Evolutionary conservation across 2,888 invertebrate species (phyloP), one percentile per base, ranked within the genome.

Genomic region (Lamellibrachia satsuma): DNA sequence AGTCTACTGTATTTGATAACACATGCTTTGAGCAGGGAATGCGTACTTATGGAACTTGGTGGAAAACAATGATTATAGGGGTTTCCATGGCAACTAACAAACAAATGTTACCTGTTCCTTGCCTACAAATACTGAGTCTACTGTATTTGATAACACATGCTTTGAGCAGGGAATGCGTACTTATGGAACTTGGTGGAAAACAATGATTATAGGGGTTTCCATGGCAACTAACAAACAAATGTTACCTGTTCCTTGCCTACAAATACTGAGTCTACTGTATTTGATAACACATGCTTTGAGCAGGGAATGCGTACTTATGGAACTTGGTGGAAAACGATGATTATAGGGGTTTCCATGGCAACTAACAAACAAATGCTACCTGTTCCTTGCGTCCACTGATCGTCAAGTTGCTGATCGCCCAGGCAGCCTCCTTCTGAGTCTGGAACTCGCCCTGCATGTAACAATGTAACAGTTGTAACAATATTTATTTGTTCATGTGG

Each of bases 391-490:
- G 98, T 90, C 99, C 99, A 95, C 99, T 99, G 96, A 99, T 99
- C 95, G 99, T 99, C 95, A 99, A 97, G 97, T 99, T 99, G 96
- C 99, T 99, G 93, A 99, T 98, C 9, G 99, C 99, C 99, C 99
- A 99, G 0, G 99, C 99, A 0, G 99, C 99, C 97, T 99, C 99
- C 96, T 94, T 94, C 91, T 94, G 93, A n/a, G 93, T 94, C 91
- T 94, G 94, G 57, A 94, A 91, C 57, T 92, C 91, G 9, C 91
- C 75, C 55, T 91, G 91, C 11, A 27, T 2, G 22, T 91, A 27
- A 52, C 51, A 52, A 11, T 91, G 39, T 7, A 22, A 52, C 8
- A 39, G 15, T n/a, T 6, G 75, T 22, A 6, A 75, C 22, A 6
- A 39, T 39, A 39, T 39, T 39, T 39, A 39, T 39, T 39, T 39